Evolutionary conservation across 2,888 invertebrate genomes (phyloP), one percentile per base, ranked within the genome.

Genomic region (Nebria salina): DNA sequence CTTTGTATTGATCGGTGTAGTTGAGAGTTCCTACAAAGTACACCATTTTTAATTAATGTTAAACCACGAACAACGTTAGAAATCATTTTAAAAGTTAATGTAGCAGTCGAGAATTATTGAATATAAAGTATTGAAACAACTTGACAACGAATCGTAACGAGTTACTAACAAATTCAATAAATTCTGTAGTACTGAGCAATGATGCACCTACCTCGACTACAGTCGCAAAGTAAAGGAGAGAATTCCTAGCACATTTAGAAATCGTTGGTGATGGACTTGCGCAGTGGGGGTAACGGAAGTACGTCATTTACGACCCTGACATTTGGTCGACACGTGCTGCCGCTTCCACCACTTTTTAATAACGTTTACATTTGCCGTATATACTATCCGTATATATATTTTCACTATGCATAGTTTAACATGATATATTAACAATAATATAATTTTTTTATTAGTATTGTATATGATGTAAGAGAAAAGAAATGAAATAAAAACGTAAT

Each of bases 1-100:
- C 54, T 81, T 81, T 72, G 72, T 81, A 81, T 81, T 76, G 81
- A 81, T 81, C 81, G 81, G 72, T 74, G 73, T 41, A 81, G 81
- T 65, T 81, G 81, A 76, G 76, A 15, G 42, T 73, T 76, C 76
- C 81, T 81, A 76, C 66, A 81, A 81, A 81, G 76, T 75, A 81
- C 81, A 81, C 81, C 81, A 81, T 81, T 76, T 81, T 76, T 72
- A 76, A 34, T 26, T 70, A 70, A 70, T 54, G 8, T 54, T 54
- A 54, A 54, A 54, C 54, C 54, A 54, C 54, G 54, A 54, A 80
- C 43, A 75, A 75, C 70, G 64, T 81, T 81, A 65, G 43, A 76
- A 76, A 81, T 15, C 20, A 76, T 20, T 72, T 76, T 76, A 65
- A 76, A 25, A 73, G 76, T 65, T 72, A 81, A 72, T 25, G 20